Evolutionary conservation across 2,113 vertebrate genomes (phyloP).

Genomic region (Sphaerodactylus townsendi): DNA sequence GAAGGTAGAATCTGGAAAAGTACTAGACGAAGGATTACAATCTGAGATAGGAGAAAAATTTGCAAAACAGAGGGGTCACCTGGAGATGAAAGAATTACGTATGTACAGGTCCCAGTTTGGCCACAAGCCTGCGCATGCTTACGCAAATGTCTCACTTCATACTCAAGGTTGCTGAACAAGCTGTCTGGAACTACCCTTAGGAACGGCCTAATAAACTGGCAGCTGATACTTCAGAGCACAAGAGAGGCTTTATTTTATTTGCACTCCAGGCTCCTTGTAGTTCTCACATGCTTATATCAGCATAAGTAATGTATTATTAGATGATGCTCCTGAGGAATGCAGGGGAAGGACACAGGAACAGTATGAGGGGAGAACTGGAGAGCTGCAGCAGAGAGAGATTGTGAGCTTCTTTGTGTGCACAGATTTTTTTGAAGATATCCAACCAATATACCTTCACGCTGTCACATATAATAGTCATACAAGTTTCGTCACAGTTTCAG

Average conservation of each 20-base stretch:
- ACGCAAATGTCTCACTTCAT: not conserved
- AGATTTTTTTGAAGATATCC: too few relatives aligned
- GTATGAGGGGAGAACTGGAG: not conserved
- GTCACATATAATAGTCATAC: too few relatives aligned
- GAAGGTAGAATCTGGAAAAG: constrained; percentile 9
- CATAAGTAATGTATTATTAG: not conserved
- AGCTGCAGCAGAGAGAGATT: too few relatives aligned
- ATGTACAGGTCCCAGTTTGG: not conserved
- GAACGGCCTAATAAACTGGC: not conserved
- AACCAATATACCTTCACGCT: too few relatives aligned
- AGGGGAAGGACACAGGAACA: not conserved
- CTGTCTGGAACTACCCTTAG: not conserved
- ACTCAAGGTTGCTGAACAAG: not conserved
- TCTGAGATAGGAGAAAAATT: constrained; percentile 1
- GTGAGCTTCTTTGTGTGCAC: too few relatives aligned
- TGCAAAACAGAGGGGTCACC: not conserved
- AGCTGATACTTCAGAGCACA: not conserved
- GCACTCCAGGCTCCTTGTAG: not conserved
- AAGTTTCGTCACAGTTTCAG: too few relatives aligned
- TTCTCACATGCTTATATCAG: not conserved
- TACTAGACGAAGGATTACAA: constrained; percentile 22
- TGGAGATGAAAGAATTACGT: not conserved
- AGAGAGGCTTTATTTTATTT: not conserved
- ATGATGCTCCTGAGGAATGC: not conserved
- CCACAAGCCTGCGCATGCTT: not conserved